phyloP scores from a whole-genome alignment of 2,113 vertebrate species.

The Hystrix cristata region DNA sequence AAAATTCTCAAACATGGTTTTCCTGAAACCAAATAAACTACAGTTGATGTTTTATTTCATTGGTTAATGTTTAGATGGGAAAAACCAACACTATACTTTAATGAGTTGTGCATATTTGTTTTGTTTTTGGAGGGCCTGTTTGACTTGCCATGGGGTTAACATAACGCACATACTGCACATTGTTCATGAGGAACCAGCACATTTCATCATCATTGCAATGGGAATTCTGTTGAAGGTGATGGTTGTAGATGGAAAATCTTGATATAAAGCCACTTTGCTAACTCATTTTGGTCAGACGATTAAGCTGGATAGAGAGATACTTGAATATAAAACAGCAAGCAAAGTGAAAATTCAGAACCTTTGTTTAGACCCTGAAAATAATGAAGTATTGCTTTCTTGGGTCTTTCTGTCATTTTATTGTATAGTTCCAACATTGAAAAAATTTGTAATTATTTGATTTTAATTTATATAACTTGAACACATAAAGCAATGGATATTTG shows the following conservation, averaged over 20 bases:
- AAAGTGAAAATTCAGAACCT: neutral
- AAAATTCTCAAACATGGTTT: neutral
- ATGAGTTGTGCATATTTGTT: neutral
- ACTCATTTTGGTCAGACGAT: slow-evolving; percentile 17
- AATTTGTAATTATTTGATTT: slow-evolving; percentile 52
- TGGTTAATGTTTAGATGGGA: slow-evolving; percentile 28
- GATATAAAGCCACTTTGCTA: neutral
- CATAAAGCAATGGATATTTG: slow-evolving; percentile 1
- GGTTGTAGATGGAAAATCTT: neutral
- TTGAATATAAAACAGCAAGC: neutral
- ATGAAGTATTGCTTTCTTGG: neutral
- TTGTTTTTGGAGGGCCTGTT: neutral
- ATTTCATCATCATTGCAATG: neutral
- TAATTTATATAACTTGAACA: slow-evolving; percentile 57
- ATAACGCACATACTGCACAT: neutral
- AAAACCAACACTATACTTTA: neutral
- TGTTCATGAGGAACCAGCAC: neutral
- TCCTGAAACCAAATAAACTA: slow-evolving; percentile 1
- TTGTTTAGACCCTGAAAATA: slow-evolving; percentile 32
- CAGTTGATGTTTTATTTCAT: neutral
- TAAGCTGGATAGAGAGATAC: neutral
- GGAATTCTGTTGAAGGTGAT: neutral
- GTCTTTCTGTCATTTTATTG: neutral
- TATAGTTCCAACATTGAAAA: slow-evolving; percentile 60
- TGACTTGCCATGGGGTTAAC: neutral